phyloP scores from a whole-genome alignment of 1,140 invertebrate genomes.

The Drosophila sechellia region DNA sequence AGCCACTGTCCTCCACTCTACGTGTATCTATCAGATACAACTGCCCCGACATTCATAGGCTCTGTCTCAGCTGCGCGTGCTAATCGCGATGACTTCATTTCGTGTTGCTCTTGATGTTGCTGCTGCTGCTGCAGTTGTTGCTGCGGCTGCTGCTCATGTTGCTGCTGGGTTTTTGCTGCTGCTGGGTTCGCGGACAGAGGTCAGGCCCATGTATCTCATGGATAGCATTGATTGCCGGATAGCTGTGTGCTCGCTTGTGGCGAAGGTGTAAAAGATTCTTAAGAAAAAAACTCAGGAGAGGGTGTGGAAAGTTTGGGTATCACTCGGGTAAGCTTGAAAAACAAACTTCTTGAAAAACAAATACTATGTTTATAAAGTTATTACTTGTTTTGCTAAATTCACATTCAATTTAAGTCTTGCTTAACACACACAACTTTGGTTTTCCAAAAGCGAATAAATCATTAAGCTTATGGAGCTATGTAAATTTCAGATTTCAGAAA shows the following conservation, averaged over 20 bases:
- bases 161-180: conserved; percentile 8
- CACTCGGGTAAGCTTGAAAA: too few species aligned
- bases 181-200: conserved; percentile 46
- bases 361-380: too few species aligned
- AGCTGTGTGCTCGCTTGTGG: conserved; percentile 10
- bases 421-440: neutral
- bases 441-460: neutral
- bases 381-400: too few species aligned
- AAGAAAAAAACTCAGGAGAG: conserved; percentile 13
- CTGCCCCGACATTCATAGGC: conserved; percentile 17
- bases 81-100: conserved; percentile 76
- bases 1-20: conserved; percentile 33
- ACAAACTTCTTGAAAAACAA: neutral
- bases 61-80: conserved; percentile 44
- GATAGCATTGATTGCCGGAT: conserved; percentile 43
- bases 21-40: conserved; percentile 52
- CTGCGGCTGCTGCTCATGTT: conserved; percentile 19
- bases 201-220: conserved; percentile 52
- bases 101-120: conserved; percentile 49
- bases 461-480: neutral
- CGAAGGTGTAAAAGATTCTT: conserved; percentile 52
- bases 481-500: neutral
- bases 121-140: conserved; percentile 10
- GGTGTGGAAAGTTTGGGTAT: conserved; percentile 9
- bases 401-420: too few species aligned